These are phyloP conservation scores for Nomia melanderi DNA, from an alignment of 1,140 invertebrate genomes.

Conservation along the genomic window DNA sequence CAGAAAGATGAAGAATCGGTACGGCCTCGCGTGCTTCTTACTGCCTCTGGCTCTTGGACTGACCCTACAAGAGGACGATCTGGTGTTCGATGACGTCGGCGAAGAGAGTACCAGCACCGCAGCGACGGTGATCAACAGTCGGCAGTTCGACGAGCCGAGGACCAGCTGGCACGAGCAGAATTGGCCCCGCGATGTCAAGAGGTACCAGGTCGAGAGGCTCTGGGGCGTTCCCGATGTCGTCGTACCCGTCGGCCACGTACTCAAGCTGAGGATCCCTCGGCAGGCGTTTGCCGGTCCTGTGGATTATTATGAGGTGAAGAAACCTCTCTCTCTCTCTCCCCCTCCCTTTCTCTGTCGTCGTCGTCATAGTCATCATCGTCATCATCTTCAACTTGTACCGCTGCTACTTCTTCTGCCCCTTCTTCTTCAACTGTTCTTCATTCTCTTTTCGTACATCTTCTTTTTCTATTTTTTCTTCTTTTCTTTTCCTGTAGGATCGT, in stretches of 20 bases:
- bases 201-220: conserved; percentile 67
- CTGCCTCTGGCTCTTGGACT: conserved; percentile 60
- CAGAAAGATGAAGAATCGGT: conserved; percentile 75
- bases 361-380: no score
- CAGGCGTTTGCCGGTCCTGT: conserved; percentile 78
- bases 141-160: conserved; percentile 24
- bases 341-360: background rate
- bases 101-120: conserved; percentile 59
- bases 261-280: conserved; percentile 78
- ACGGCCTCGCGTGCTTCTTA: conserved; percentile 61
- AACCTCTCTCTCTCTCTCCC: background rate
- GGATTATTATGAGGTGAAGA: conserved; percentile 79
- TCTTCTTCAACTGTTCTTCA: no score
- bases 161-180: conserved; percentile 32
- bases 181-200: conserved; percentile 20
- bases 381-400: no score
- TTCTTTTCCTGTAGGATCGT: background rate
- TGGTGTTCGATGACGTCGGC: conserved; percentile 77
- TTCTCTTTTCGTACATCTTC: no score
- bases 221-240: conserved; percentile 77
- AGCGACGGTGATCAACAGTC: conserved; percentile 43
- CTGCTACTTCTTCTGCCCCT: no score
- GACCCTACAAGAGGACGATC: conserved; percentile 75
- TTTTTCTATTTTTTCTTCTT: no score
- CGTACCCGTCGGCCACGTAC: conserved; percentile 77